Evolutionary conservation across 1,140 invertebrate genomes (phyloP), one percentile per base, ranked within the genome.

Genomic region (Augochlora pura): DNA sequence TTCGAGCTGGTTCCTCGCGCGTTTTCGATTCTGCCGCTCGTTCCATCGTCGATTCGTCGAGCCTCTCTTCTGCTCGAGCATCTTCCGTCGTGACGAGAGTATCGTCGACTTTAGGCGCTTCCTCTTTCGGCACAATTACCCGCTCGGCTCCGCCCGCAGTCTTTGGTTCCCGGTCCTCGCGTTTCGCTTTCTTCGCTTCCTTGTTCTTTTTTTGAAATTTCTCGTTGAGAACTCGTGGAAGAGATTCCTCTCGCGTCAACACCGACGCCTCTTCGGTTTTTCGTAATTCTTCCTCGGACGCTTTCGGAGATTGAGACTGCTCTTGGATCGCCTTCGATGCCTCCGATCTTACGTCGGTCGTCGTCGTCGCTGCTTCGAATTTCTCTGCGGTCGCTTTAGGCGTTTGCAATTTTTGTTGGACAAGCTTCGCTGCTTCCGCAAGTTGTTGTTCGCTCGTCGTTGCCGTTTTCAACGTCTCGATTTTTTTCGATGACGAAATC

Each of bases 201-300:
- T 72, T 71, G 9, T 5, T 63, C 42, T 76, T 68, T n/a, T 46
- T 49, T 52, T 70, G 77, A 1, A 74, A 68, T 12, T 68, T 81
- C 2, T 80, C 72, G 18, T 75, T 76, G 3, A 39, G 54, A 14
- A 14, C 21, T 57, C 18, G 5, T 1, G 32, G 10, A n/a, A n/a
- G n/a, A 2, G 46, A 12, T 21, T 81, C 54, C 12, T 69, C 38
- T 32, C 18, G n/a, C 12, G 23, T 14, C 0, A 14, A 0, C 7
- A 46, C 64, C 4, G n/a, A n/a, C 16, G 14, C 16, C 1, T 66
- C 39, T 46, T 66, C 6, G 4, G 60, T 0, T 14, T 25, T 21
- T 52, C 38, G 8, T 54, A 38, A 14, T 18, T 52, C 5, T 49
- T 16, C 2, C 42, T 73, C 42, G 14, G 5, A 2, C 0, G 42